A percentile compares a stretch with the other conserved stretches of the same genome.
Evolutionary conservation across 2,888 invertebrate species (phyloP).

Genomic region (Euproctis similis): DNA sequence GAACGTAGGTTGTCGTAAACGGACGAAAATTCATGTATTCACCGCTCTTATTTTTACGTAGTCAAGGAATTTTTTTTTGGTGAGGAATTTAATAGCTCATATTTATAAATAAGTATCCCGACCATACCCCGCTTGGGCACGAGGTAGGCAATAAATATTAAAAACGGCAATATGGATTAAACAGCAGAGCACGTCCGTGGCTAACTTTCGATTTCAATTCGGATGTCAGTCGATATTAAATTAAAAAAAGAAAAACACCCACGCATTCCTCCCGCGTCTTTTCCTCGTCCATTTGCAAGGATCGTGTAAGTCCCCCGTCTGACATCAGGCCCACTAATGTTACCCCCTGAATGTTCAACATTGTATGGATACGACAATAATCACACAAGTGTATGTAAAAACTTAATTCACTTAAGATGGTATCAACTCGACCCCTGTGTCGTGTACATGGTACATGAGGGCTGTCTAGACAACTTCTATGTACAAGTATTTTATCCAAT

Average conservation of each 20-base stretch:
- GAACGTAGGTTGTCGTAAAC: neutral
- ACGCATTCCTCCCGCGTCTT: conserved; percentile 72
- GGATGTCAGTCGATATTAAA: conserved; percentile 75
- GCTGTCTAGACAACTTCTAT: conserved; percentile 13
- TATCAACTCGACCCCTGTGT: conserved; percentile 13
- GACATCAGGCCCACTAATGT: conserved; percentile 59
- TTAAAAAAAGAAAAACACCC: conserved; percentile 75
- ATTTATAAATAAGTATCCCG: conserved; percentile 36
- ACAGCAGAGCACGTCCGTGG: conserved; percentile 59
- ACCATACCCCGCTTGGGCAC: conserved; percentile 21
- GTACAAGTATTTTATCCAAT: conserved; percentile 13
- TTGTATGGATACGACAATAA: conserved; percentile 39
- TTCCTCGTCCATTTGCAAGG: conserved; percentile 76
- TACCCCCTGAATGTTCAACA: conserved; percentile 27
- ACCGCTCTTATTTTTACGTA: conserved; percentile 9
- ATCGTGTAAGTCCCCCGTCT: conserved; percentile 68
- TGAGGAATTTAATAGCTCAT: conserved; percentile 36
- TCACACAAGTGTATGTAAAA: conserved; percentile 16
- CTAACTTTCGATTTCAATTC: conserved; percentile 73
- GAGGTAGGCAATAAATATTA: conserved; percentile 50
- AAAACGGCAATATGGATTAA: conserved; percentile 49
- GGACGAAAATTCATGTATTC: neutral
- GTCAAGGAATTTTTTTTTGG: conserved; percentile 20
- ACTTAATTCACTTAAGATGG: conserved; percentile 21
- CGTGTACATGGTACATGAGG: conserved; percentile 9